A percentile compares a stretch with the other conserved stretches of the same genome.
Conservation (phyloP, 2,888 invertebrate species). For the Drosophila hamatofila region DNA sequence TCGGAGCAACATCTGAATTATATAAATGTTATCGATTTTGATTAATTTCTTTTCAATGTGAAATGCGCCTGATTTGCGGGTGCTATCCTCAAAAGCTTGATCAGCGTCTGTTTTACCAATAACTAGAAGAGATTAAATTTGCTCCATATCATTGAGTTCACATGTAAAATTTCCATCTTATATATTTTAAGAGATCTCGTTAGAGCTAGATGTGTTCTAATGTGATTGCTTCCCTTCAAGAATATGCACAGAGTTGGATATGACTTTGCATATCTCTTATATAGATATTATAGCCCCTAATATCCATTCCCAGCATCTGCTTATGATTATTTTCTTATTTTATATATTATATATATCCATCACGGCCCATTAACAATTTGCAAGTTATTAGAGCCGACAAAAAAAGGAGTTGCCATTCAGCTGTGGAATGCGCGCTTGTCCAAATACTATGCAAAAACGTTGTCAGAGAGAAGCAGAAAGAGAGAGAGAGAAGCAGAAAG, state of each 20-base stretch:
- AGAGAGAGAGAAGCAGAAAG: not conserved
- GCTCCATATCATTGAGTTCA: too few relatives aligned
- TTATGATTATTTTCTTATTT: not conserved
- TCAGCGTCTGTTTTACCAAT: too few relatives aligned
- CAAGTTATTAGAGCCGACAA: not conserved
- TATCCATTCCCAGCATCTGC: not conserved
- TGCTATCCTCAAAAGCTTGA: too few relatives aligned
- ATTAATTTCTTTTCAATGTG: too few relatives aligned
- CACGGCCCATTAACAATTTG: conserved; percentile 4
- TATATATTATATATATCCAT: not conserved
- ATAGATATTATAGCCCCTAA: not conserved
- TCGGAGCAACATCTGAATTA: too few relatives aligned
- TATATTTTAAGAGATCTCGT: not conserved
- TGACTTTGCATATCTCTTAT: not conserved
- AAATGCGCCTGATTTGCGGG: too few relatives aligned
- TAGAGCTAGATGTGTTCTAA: not conserved
- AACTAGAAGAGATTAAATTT: too few relatives aligned
- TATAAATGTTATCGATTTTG: too few relatives aligned
- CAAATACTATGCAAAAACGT: conserved; percentile 17
- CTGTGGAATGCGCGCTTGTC: conserved; percentile 20
- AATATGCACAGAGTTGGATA: not conserved
- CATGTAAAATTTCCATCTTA: too few relatives aligned
- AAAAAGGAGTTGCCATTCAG: conserved; percentile 1
- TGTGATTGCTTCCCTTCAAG: not conserved
- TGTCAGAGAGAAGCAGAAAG: not conserved